phyloP scores from a whole-genome alignment of 2,797 vertebrate species.

The Holocentrus rufus region DNA sequence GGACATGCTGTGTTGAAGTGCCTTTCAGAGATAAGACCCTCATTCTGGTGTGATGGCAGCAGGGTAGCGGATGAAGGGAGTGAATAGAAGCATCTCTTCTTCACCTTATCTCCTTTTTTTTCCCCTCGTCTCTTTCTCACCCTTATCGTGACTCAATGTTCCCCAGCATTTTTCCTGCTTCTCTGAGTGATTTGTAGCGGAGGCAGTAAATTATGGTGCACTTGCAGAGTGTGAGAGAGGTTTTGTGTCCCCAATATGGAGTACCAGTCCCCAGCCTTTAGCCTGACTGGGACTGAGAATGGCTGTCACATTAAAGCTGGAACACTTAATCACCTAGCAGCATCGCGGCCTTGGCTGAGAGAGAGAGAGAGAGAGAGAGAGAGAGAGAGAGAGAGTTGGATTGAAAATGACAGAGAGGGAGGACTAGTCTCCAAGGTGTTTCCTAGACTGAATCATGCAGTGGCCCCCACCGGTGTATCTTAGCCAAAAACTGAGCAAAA shows the following conservation, averaged over 20 bases:
- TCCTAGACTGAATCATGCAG: slow-evolving; percentile 43
- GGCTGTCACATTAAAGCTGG: slow-evolving; percentile 42
- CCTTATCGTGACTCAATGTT: slow-evolving; percentile 40
- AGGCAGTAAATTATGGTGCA: slow-evolving; percentile 27
- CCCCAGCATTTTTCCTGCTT: slow-evolving; percentile 28
- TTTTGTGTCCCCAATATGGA: slow-evolving; percentile 15
- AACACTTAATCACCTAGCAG: slow-evolving; percentile 60
- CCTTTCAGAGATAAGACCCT: slow-evolving; percentile 74
- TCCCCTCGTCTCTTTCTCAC: slow-evolving; percentile 21
- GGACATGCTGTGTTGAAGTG: slow-evolving; percentile 71
- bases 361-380: slow-evolving; percentile 4
- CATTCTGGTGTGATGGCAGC: slow-evolving; percentile 57
- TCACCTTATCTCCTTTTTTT: slow-evolving; percentile 32
- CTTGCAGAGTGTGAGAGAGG: slow-evolving; percentile 45
- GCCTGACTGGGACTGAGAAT: slow-evolving; percentile 17
- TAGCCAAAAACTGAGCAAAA: slow-evolving; percentile 42
- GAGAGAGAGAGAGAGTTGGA: slow-evolving; percentile 33
- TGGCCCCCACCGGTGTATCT: slow-evolving; percentile 6
- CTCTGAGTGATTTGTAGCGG: slow-evolving; percentile 29
- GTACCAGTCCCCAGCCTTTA: slow-evolving; percentile 17
- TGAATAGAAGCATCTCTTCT: slow-evolving; percentile 53
- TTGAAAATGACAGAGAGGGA: slow-evolving; percentile 25
- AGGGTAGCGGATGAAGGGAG: slow-evolving; percentile 49
- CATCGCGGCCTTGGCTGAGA: slow-evolving; percentile 42
- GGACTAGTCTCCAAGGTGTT: slow-evolving; percentile 44